A percentile compares a stretch with the other conserved stretches of the same genome.
Conservation (phyloP, 2,113 vertebrate species). For the Redunca redunca region DNA sequence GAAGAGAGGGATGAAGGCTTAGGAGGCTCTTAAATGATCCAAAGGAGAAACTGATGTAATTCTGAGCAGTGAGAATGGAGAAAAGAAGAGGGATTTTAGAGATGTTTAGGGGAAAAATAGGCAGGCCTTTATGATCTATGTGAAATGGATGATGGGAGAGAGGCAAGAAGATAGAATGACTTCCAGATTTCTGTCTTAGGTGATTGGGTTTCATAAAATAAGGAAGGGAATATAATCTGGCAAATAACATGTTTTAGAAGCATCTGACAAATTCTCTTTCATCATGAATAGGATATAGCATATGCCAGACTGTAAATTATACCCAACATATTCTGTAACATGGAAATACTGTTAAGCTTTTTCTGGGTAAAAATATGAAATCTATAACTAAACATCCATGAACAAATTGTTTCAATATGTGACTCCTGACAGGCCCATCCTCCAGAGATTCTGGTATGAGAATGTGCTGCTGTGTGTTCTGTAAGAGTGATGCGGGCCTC, state of each 20-base stretch:
- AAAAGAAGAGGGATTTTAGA: background rate
- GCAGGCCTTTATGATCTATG: background rate
- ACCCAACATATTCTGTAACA: background rate
- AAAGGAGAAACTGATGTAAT: background rate
- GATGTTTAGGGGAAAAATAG: background rate
- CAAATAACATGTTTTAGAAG: slow-evolving; percentile 8
- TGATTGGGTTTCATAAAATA: background rate
- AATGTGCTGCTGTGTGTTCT: background rate
- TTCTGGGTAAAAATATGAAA: slow-evolving; percentile 45
- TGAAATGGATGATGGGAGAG: background rate
- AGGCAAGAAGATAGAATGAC: background rate
- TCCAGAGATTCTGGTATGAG: background rate
- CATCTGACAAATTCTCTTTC: slow-evolving; percentile 49
- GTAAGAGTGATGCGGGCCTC: background rate
- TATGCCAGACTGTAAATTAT: slow-evolving; percentile 14
- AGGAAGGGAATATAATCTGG: background rate
- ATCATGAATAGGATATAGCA: background rate
- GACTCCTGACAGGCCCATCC: background rate
- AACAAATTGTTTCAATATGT: slow-evolving; percentile 31
- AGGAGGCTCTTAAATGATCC: background rate
- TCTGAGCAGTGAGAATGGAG: background rate
- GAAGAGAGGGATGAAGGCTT: background rate
- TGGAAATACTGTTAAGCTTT: background rate
- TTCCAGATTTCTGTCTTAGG: background rate
- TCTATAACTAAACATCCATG: background rate